phyloP scores from a whole-genome alignment of 2,888 invertebrate species.

The Nysson spinosus region DNA sequence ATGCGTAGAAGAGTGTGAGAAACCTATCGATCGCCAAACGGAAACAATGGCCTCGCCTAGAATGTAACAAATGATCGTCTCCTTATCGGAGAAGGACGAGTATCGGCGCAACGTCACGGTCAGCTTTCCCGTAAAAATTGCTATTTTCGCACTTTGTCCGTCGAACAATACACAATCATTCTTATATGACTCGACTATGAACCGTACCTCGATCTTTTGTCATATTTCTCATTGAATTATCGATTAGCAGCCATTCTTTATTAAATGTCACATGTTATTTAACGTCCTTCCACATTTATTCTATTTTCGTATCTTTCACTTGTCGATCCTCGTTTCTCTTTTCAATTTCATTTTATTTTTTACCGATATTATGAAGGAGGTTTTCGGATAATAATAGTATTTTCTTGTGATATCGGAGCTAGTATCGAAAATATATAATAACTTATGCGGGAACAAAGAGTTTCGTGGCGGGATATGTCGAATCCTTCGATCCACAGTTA shows the following conservation, averaged over 20 bases:
- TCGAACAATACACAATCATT: constrained; percentile 24
- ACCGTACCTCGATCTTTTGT: not conserved
- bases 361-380: constrained; percentile 17
- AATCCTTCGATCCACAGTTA: constrained; percentile 25
- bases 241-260: too few relatives aligned
- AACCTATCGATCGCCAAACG: constrained; percentile 70
- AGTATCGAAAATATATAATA: constrained; percentile 42
- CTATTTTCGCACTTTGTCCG: constrained; percentile 31
- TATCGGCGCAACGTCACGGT: constrained; percentile 58
- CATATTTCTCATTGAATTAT: not conserved
- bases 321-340: not conserved
- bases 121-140: constrained; percentile 54
- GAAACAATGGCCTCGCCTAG: constrained; percentile 74
- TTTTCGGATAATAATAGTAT: constrained; percentile 43
- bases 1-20: constrained; percentile 53
- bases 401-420: constrained; percentile 22
- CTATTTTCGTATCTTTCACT: too few relatives aligned
- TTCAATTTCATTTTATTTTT: too few relatives aligned
- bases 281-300: constrained; percentile 31
- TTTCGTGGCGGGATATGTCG: constrained; percentile 33
- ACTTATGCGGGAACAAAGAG: constrained; percentile 52
- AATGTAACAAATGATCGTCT: constrained; percentile 74
- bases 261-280: too few relatives aligned
- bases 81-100: constrained; percentile 67
- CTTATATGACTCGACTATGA: not conserved